A percentile compares a stretch with the other conserved stretches of the same genome.
Conservation (phyloP, 2,797 vertebrate genomes). For the Microcaecilia unicolor region DNA sequence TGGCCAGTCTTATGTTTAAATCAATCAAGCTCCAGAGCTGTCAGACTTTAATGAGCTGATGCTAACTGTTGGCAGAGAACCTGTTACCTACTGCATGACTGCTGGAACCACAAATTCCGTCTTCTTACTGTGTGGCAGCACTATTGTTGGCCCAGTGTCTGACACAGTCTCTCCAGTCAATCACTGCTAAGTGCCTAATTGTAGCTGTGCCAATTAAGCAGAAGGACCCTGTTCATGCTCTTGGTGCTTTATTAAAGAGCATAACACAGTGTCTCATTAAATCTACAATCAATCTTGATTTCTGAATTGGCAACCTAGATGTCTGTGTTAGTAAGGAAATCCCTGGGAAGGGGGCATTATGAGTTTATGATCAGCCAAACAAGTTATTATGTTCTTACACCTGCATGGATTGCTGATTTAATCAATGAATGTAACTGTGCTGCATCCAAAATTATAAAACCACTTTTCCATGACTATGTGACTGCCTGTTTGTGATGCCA, state of each 20-base stretch:
- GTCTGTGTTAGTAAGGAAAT: constrained; percentile 24
- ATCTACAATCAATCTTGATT: constrained; percentile 11
- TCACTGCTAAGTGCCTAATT: constrained; percentile 49
- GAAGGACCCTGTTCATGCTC: constrained; percentile 38
- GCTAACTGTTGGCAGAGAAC: constrained; percentile 18
- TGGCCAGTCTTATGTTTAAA: too few species aligned
- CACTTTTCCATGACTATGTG: too few species aligned
- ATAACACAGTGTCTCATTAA: constrained; percentile 50
- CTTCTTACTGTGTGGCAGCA: constrained; percentile 25
- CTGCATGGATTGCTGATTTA: too few species aligned
- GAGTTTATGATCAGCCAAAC: too few species aligned
- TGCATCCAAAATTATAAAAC: too few species aligned
- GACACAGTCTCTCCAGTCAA: constrained; percentile 52
- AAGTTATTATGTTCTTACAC: too few species aligned
- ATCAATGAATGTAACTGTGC: too few species aligned
- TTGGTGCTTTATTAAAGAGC: constrained; percentile 41
- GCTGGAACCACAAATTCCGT: constrained; percentile 16
- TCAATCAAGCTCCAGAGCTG: too few species aligned
- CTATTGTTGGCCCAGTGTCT: constrained; percentile 38
- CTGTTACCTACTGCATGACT: constrained; percentile 24
- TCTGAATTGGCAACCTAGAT: constrained; percentile 20
- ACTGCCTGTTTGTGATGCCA: too few species aligned
- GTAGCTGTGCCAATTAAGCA: constrained; percentile 55
- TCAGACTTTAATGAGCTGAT: too few species aligned
- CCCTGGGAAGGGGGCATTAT: constrained; percentile 19